Percentiles rank a stretch among this genome's conserved stretches.
phyloP scores from a whole-genome alignment of 2,113 vertebrate genomes.

The Solea senegalensis region DNA sequence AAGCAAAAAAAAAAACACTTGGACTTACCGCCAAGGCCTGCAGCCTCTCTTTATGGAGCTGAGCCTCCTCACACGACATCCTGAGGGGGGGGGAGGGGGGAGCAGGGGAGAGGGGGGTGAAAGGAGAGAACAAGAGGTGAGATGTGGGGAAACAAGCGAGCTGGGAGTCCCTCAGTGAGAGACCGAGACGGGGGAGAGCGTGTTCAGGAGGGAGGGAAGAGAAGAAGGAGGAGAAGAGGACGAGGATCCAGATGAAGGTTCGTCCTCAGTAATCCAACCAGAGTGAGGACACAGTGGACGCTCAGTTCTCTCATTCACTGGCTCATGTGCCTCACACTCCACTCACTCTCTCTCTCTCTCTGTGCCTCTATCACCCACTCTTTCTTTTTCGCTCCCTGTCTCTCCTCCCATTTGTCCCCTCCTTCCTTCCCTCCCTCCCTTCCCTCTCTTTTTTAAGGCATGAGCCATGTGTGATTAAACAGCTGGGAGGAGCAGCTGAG shows the following conservation, averaged over 20 bases:
- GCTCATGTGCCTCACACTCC: conserved; percentile 77
- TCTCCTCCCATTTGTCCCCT: conserved; percentile 78
- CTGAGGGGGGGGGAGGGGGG: conserved; percentile 79
- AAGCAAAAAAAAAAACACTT: conserved; percentile 53
- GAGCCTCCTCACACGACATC: conserved; percentile 98
- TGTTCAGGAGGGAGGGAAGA: conserved; percentile 27
- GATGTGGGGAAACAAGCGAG: conserved; percentile 42
- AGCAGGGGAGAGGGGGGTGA: conserved; percentile 65
- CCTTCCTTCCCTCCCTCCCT: conserved; percentile 61
- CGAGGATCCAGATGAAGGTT: conserved; percentile 58
- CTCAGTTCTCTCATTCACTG: conserved; percentile 84
- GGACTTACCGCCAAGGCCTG: conserved; percentile 98
- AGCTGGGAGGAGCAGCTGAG: conserved; percentile 83
- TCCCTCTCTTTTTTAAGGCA: conserved; percentile 78
- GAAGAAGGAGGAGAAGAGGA: conserved; percentile 23
- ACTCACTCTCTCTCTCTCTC: conserved; percentile 73
- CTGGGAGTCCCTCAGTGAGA: conserved; percentile 13
- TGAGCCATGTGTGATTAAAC: conserved; percentile 85
- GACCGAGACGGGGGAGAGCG: conserved; percentile 26
- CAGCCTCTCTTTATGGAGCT: conserved; percentile 97
- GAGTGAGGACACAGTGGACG: conserved; percentile 64
- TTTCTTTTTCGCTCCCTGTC: conserved; percentile 69
- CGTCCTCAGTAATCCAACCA: conserved; percentile 77
- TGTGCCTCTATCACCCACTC: conserved; percentile 64
- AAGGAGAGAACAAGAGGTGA: conserved; percentile 65